Evolutionary conservation across 2,113 vertebrate genomes (phyloP), one percentile per base, ranked within the genome.

Genomic region (Spheniscus mendiculus): DNA sequence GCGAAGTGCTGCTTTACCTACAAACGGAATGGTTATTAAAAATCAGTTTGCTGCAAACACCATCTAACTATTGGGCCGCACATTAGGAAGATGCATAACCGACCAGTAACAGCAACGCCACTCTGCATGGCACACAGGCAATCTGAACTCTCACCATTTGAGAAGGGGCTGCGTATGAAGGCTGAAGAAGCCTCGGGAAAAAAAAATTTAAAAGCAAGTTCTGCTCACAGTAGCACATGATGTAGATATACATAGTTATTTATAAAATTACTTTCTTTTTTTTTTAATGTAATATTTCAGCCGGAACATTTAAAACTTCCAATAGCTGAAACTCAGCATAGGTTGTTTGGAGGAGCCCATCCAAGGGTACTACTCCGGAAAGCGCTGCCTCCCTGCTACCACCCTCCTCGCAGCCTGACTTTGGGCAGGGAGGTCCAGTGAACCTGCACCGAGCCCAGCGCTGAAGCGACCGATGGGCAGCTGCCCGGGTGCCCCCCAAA

Each of bases 241-340:
- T 0, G 1, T 0, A 53, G 32, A 9, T 15, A 19, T 2, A 16
- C 7, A 29, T 2, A 30, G 10, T 14, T 62, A 32, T 3, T 15
- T 45, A 26, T 2, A 8, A 10, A 20, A 7, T 9, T 22, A 8
- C 3, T n/a, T 15, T 15, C 34, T 11, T 27, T 27, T 15, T 36
- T 11, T 27, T 27, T 21, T 27, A 74, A 62, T 2, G 21, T 1
- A 17, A 1, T 9, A 44, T 49, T 83, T 77, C 58, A 73, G 26
- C 12, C 16, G 5, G 10, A 87, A 27, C 7, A 29, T 13, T 77
- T 58, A 40, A 86, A 85, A 73, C 82, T 83, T 67, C 11, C 30
- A 44, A 63, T 34, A 76, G 29, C 47, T 63, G 30, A 63, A 70
- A 44, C 36, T 56, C 36, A 19, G 21, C 6, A 16, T 0, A 49